Evolutionary conservation across 2,113 vertebrate genomes (phyloP).

Genomic region (Mobula birostris): DNA sequence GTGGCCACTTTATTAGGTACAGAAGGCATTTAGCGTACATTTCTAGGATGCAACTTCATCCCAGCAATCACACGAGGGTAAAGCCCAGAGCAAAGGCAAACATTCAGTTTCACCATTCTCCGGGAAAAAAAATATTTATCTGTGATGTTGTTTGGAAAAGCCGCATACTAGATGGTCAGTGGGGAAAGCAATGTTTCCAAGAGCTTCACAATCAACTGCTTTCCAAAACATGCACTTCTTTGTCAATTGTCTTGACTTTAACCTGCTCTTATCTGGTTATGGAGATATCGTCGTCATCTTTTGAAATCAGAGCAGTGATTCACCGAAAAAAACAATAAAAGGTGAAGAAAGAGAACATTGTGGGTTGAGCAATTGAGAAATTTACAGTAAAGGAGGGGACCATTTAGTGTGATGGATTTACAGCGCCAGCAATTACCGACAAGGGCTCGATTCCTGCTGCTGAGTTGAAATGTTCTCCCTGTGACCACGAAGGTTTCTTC

Average conservation of each 20-base stretch:
- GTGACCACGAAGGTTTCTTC: too few relatives aligned
- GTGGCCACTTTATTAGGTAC: too few relatives aligned
- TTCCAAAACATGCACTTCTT: background rate
- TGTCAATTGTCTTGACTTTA: background rate
- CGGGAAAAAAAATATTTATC: too few relatives aligned
- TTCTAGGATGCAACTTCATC: too few relatives aligned
- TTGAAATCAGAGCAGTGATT: background rate
- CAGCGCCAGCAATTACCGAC: too few relatives aligned
- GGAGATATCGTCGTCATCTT: background rate
- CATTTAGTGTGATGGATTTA: too few relatives aligned
- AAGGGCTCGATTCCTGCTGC: too few relatives aligned
- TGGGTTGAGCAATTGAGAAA: background rate
- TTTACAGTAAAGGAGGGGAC: too few relatives aligned
- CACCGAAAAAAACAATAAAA: background rate
- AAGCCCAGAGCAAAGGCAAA: background rate
- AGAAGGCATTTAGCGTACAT: too few relatives aligned
- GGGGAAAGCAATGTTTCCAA: background rate
- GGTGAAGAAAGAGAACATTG: background rate
- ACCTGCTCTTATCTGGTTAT: background rate
- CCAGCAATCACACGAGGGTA: background rate
- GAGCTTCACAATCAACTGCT: background rate
- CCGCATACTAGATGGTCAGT: background rate
- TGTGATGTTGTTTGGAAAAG: background rate
- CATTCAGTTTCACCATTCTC: background rate
- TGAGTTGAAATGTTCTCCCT: too few relatives aligned